Evolutionary conservation across 2,113 vertebrate genomes (phyloP).

Genomic region (Barbus barbus): DNA sequence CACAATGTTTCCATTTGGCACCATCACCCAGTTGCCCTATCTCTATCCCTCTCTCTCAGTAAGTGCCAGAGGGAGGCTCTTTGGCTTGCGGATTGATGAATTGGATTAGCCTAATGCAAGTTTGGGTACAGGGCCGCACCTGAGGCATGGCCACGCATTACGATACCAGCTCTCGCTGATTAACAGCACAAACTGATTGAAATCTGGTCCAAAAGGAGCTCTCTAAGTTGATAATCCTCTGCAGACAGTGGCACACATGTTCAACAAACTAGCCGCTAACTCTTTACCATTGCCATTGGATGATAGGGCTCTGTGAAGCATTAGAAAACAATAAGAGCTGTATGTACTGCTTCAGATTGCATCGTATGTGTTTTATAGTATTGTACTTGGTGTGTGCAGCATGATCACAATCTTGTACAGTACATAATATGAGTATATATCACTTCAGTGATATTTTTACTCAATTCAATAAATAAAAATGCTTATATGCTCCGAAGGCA

Average conservation of each 20-base stretch:
- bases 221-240: constrained; percentile 49
- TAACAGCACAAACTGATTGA: constrained; percentile 52
- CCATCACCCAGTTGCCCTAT: constrained; percentile 14
- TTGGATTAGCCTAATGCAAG: constrained; percentile 55
- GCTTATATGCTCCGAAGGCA: not conserved
- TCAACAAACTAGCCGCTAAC: constrained; percentile 25
- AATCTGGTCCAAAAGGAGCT: constrained; percentile 45
- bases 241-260: constrained; percentile 39
- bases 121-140: constrained; percentile 43
- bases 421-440: not conserved
- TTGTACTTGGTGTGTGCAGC: not conserved
- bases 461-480: not conserved
- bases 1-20: constrained; percentile 41
- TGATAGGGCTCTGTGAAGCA: not conserved
- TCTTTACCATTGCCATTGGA: constrained; percentile 10
- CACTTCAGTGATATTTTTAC: not conserved
- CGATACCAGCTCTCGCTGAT: constrained; percentile 47
- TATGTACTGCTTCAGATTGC: not conserved
- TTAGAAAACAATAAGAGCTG: not conserved
- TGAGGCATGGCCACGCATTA: constrained; percentile 49
- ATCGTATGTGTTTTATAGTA: not conserved
- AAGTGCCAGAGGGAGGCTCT: constrained; percentile 36
- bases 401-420: not conserved
- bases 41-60: constrained; percentile 1
- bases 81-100: constrained; percentile 53